Evolutionary conservation across 2,797 vertebrate species (phyloP).

Genomic region (Alauda arvensis): DNA sequence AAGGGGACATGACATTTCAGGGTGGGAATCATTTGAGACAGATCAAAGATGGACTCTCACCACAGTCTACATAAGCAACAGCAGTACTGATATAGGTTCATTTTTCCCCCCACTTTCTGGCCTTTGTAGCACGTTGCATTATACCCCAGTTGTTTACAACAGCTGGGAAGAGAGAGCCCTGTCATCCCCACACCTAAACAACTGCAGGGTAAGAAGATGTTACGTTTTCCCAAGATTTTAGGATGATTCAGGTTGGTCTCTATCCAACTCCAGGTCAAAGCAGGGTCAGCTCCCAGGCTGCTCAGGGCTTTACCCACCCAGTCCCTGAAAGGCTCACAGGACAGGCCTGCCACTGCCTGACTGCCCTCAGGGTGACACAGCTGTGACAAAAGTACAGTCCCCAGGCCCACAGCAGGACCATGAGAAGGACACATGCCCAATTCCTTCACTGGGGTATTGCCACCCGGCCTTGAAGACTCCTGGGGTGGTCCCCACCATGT

Average conservation of each 20-base stretch:
- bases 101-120: neutral
- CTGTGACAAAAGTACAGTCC: neutral
- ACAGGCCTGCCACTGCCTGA: neutral
- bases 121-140: neutral
- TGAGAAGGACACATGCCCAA: neutral
- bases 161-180: neutral
- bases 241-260: neutral
- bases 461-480: neutral
- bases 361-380: neutral
- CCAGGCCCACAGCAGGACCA: neutral
- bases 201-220: neutral
- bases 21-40: neutral
- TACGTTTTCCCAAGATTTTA: neutral
- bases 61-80: neutral
- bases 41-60: neutral
- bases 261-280: neutral
- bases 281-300: neutral
- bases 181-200: neutral
- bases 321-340: neutral
- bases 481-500: accelerated
- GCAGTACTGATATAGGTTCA: neutral
- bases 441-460: neutral
- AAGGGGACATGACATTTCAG: neutral
- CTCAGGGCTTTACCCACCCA: neutral
- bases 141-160: neutral